Conservation (phyloP, 2,888 invertebrate genomes). For the Spialia ferax region DNA sequence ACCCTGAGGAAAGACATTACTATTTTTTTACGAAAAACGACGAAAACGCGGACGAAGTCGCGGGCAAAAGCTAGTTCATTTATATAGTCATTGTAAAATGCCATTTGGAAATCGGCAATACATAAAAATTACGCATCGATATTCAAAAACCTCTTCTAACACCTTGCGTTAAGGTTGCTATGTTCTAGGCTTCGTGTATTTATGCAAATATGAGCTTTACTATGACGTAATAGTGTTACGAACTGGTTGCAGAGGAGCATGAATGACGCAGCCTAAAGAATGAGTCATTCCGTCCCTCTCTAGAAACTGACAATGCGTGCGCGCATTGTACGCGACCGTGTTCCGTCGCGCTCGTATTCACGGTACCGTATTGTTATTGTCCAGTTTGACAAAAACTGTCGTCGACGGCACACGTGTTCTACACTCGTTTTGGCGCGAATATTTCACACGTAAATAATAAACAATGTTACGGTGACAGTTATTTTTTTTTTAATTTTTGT, state of each 20-base stretch:
- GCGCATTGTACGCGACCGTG: conserved; percentile 75
- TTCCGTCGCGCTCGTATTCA: conserved; percentile 50
- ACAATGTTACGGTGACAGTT: conserved; percentile 38
- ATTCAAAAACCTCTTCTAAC: background rate
- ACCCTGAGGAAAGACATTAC: too few species aligned
- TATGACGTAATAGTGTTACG: conserved; percentile 25
- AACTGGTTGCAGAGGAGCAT: conserved; percentile 26
- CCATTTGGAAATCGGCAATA: background rate
- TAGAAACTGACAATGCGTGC: conserved; percentile 60
- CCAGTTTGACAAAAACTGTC: conserved; percentile 65
- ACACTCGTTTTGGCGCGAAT: conserved; percentile 56
- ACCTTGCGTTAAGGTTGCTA: conserved; percentile 1
- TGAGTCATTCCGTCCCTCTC: conserved; percentile 73
- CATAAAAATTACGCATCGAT: background rate
- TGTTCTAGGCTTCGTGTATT: background rate
- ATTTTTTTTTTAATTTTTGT: conserved; percentile 53
- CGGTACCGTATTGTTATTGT: conserved; percentile 52
- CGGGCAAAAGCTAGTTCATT: too few species aligned
- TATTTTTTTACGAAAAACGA: too few species aligned
- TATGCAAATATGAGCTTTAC: conserved; percentile 35
- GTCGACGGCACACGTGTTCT: conserved; percentile 52
- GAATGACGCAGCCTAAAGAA: conserved; percentile 56
- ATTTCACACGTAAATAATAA: conserved; percentile 44
- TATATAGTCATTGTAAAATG: background rate
- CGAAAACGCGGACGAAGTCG: too few species aligned